Evolutionary conservation across 2,113 vertebrate genomes (phyloP), one percentile per base, ranked within the genome.

Genomic region (Oncorhynchus gorbuscha): DNA sequence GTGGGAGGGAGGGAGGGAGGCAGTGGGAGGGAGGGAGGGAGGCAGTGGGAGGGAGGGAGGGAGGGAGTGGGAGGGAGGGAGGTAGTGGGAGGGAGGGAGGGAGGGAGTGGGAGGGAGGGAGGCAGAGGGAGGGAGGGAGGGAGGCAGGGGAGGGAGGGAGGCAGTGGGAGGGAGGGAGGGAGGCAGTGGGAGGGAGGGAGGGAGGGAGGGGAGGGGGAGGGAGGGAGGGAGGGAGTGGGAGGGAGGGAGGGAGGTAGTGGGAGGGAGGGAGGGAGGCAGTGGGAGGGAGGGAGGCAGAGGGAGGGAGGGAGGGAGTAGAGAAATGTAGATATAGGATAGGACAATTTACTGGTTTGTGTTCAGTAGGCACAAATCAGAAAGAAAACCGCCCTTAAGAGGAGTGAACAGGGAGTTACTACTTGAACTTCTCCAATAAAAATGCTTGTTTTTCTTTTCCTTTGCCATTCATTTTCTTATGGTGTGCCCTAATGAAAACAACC

Each of bases 291-390:
- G n/a, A n/a, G n/a, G n/a, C n/a, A n/a, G 28, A 28, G 28, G 28
- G 28, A 58, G 66, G 39, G 66, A 39, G 66, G 68, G 20, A 28
- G 65, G 35, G 48, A 74, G 72, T 12, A 66, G 73, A 68, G 59
- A 66, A 12, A 13, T 12, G 12, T 12, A 24, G 20, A 12, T 13
- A 66, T 11, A 24, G 64, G 22, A 65, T 26, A 24, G 22, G 20
- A 22, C 1, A 24, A 22, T n/a, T 51, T 35, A 58, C 45, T 14
- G 22, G 55, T 58, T 13, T 3, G 59, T 55, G 51, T 14, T 55
- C 51, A 16, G 51, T 5, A 5, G 13, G 13, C 51, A 3, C 14
- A 55, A 55, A 55, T 55, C 35, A 5, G 72, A 22, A 20, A 20
- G 18, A 62, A 66, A 22, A 4, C 24, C 22, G 32, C 39, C 39